A percentile compares a stretch with the other conserved stretches of the same genome.
phyloP scores from a whole-genome alignment of 2,888 invertebrate genomes.

The Steinernema hermaphroditum region DNA sequence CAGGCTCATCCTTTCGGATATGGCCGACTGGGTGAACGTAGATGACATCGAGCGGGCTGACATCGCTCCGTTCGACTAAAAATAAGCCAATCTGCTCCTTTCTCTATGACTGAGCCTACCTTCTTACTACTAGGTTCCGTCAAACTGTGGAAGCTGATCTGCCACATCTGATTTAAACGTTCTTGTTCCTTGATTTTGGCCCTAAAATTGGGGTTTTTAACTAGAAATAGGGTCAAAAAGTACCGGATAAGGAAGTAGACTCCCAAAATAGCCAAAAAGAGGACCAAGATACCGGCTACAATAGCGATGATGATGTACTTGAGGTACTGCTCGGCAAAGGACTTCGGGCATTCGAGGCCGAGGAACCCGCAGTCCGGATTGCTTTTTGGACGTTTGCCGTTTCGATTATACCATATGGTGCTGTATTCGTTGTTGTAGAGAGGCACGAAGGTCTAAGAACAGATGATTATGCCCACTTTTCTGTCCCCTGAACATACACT shows the following conservation, averaged over 20 bases:
- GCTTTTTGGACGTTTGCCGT: slow-evolving; percentile 41
- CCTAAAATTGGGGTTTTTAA: slow-evolving; percentile 19
- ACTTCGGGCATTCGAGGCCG: slow-evolving; percentile 41
- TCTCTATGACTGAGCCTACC: slow-evolving; percentile 34
- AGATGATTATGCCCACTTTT: background rate
- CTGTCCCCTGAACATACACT: background rate
- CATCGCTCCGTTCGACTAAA: background rate
- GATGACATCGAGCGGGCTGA: background rate
- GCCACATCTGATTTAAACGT: slow-evolving; percentile 46
- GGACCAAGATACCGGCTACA: slow-evolving; percentile 35
- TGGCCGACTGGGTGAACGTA: background rate
- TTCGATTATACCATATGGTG: slow-evolving; percentile 32
- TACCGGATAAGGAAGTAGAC: slow-evolving; percentile 6
- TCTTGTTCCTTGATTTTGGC: slow-evolving; percentile 41
- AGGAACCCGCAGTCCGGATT: slow-evolving; percentile 47
- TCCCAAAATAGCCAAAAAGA: background rate
- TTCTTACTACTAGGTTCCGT: slow-evolving; percentile 37
- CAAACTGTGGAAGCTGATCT: slow-evolving; percentile 40
- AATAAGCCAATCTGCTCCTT: background rate
- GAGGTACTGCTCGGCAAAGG: slow-evolving; percentile 27
- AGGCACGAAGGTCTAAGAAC: slow-evolving; percentile 2
- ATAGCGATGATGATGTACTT: slow-evolving; percentile 38
- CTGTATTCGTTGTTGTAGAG: slow-evolving; percentile 27
- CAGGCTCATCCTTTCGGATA: background rate
- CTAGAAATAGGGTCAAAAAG: background rate